These are phyloP conservation scores for Gymnoscopelus braueri DNA, from an alignment of 2,797 vertebrate genomes.

Conservation along the genomic window DNA sequence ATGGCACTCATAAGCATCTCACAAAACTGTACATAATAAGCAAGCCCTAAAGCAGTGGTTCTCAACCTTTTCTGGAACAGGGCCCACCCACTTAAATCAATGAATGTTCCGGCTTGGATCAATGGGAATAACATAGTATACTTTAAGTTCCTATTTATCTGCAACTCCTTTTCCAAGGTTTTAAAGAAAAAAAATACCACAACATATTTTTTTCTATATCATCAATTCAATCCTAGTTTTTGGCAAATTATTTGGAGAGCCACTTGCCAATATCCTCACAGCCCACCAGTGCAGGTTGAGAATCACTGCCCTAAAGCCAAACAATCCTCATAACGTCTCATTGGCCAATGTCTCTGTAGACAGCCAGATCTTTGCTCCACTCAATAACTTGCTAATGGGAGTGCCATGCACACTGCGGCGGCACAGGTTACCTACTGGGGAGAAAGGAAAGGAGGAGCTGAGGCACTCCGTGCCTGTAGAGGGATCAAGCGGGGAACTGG, in stretches of 20 bases:
- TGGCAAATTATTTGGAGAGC: too few relatives aligned
- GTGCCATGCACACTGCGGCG: slow-evolving; percentile 90
- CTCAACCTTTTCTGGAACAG: too few relatives aligned
- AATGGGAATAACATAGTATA: too few relatives aligned
- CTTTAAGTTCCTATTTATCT: too few relatives aligned
- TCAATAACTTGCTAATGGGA: slow-evolving; percentile 95
- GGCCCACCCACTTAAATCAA: too few relatives aligned
- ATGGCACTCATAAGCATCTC: slow-evolving; percentile 39
- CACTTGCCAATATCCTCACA: too few relatives aligned
- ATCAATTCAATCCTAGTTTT: too few relatives aligned
- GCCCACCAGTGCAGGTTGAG: not conserved
- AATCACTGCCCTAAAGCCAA: not conserved
- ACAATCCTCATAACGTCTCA: slow-evolving; percentile 78
- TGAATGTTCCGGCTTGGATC: too few relatives aligned
- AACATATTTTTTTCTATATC: too few relatives aligned
- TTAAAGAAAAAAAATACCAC: too few relatives aligned
- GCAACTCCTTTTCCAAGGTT: too few relatives aligned
- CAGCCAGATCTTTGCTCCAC: slow-evolving; percentile 96
- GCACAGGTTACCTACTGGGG: slow-evolving; percentile 92
- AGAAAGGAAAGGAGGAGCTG: slow-evolving; percentile 96
- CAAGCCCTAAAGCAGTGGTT: not conserved
- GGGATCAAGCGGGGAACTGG: slow-evolving; percentile 66
- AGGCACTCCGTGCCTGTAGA: slow-evolving; percentile 84
- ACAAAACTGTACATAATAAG: slow-evolving; percentile 25
- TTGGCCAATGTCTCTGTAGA: slow-evolving; percentile 95